Percentiles rank a stretch among this genome's conserved stretches.
phyloP scores from a whole-genome alignment of 2,888 invertebrate genomes.

The Thereva unica region DNA sequence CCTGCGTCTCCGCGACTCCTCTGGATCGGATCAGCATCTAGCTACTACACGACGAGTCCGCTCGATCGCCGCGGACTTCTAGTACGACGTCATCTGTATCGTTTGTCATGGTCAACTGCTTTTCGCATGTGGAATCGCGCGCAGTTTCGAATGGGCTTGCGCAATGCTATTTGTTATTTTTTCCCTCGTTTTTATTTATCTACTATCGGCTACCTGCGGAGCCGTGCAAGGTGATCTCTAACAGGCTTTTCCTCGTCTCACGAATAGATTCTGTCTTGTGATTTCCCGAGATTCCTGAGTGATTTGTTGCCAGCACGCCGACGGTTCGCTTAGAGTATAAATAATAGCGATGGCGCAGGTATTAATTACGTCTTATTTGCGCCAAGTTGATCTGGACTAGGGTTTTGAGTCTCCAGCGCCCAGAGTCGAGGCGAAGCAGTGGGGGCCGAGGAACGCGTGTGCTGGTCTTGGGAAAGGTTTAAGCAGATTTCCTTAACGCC shows the following conservation, averaged over 20 bases:
- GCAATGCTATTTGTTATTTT: slow-evolving; percentile 19
- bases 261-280: not conserved
- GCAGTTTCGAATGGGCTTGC: slow-evolving; percentile 30
- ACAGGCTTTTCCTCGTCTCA: slow-evolving; percentile 19
- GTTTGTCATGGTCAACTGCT: slow-evolving; percentile 41
- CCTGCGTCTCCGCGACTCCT: slow-evolving; percentile 7
- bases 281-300: no score
- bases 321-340: no score
- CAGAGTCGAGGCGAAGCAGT: no score
- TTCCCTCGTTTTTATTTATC: slow-evolving; percentile 14
- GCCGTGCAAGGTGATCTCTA: slow-evolving; percentile 15
- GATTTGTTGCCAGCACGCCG: no score
- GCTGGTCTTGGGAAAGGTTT: no score
- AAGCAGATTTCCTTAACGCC: no score
- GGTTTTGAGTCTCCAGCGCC: no score
- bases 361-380: no score
- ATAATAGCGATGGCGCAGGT: no score
- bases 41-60: slow-evolving; percentile 6
- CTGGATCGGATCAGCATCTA: slow-evolving; percentile 13
- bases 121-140: slow-evolving; percentile 37
- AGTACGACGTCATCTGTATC: slow-evolving; percentile 17
- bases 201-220: slow-evolving; percentile 1
- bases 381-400: no score
- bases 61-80: slow-evolving; percentile 2
- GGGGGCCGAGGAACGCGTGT: no score